Conservation (phyloP, 2,888 invertebrate species). For the Nemotelus pantherinus region DNA sequence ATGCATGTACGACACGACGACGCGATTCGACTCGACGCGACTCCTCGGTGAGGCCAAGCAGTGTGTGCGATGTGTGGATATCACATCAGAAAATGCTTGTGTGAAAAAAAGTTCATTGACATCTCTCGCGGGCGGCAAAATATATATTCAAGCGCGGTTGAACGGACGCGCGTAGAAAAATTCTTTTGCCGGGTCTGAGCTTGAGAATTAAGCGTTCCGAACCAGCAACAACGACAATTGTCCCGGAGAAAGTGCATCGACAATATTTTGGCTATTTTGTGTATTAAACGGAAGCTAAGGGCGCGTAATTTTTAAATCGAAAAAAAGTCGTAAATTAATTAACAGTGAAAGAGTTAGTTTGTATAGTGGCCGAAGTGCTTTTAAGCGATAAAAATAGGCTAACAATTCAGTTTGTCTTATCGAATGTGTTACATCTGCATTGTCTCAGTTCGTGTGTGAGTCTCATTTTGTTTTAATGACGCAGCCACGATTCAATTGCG, state of each 20-base stretch:
- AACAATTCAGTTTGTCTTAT: neutral
- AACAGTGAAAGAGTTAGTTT: constrained; percentile 9
- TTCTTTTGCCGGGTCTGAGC: constrained; percentile 39
- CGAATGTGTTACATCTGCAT: constrained; percentile 1
- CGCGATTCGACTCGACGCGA: constrained; percentile 6
- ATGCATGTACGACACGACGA: constrained; percentile 4
- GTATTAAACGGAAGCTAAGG: neutral
- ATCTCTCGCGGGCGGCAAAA: constrained; percentile 50
- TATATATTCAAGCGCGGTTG: constrained; percentile 24
- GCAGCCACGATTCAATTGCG: neutral
- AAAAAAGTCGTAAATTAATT: constrained; percentile 24
- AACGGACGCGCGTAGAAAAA: constrained; percentile 40
- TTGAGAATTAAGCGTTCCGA: constrained; percentile 18
- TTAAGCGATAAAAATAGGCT: neutral
- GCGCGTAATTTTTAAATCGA: constrained; percentile 18
- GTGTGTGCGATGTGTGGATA: constrained; percentile 41
- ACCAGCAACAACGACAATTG: neutral
- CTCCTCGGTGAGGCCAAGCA: constrained; percentile 17
- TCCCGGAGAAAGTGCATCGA: constrained; percentile 29
- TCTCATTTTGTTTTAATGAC: neutral
- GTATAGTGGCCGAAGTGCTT: neutral
- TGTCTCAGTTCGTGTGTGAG: neutral
- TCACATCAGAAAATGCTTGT: constrained; percentile 38
- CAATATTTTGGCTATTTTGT: neutral
- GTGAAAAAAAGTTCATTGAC: constrained; percentile 64